Percentiles rank a stretch among this genome's conserved stretches.
These are phyloP conservation scores for Sarcoramphus papa DNA, from an alignment of 2,797 vertebrate genomes.

Conservation along the genomic window DNA sequence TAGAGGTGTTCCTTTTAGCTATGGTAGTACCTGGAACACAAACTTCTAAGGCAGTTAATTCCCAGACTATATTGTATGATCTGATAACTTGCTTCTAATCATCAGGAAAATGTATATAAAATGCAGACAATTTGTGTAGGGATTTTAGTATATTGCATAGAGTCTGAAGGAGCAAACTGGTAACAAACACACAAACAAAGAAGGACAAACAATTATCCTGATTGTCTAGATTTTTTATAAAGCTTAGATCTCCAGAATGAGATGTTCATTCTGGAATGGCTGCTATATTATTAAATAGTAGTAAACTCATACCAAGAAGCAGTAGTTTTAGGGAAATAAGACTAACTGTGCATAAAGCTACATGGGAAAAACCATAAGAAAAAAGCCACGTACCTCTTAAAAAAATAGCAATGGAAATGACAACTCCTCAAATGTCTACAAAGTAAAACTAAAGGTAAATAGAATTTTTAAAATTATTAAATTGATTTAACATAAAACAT, in stretches of 20 bases:
- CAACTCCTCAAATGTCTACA: background rate
- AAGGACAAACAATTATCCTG: background rate
- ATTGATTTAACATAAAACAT: background rate
- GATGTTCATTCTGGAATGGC: background rate
- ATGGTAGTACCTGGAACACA: background rate
- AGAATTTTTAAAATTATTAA: background rate
- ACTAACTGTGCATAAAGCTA: background rate
- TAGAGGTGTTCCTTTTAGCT: background rate
- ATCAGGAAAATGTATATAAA: background rate
- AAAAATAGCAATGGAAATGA: background rate
- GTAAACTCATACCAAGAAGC: background rate
- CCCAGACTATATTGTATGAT: background rate
- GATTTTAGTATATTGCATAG: background rate
- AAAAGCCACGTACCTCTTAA: background rate
- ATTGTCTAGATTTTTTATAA: background rate
- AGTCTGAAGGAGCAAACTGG: background rate
- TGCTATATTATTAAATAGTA: background rate
- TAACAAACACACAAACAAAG: background rate
- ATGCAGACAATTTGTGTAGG: background rate
- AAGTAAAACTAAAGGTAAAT: background rate
- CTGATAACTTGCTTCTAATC: background rate
- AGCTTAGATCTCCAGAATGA: background rate
- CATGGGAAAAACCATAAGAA: rapidly evolving
- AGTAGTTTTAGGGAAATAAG: background rate
- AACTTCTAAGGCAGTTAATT: background rate